Base-by-base conservation (phyloP, 1,140 invertebrate genomes). In the Pararge aegeria region DNA sequence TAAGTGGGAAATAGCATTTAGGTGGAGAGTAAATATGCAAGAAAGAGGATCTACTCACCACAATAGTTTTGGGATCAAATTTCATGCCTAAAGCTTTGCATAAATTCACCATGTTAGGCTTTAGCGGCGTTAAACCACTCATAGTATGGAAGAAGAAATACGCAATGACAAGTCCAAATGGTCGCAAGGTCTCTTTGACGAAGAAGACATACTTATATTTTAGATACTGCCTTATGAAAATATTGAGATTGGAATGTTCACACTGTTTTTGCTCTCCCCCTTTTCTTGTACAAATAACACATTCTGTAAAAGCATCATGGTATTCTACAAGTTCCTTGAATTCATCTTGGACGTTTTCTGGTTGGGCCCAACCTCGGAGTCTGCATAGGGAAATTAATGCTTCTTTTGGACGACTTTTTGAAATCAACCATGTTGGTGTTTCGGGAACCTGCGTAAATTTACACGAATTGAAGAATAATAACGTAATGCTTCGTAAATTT, bases 361-460 rank as follows among this genome's bases (percentile, higher is more conserved):
- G 87, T 6, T 85, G 38, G 0, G 73, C 74, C 92, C 92, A 93
- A 0, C 92, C 92, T 55, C 92, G 75, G 0, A 92, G 80, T 67
- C 90, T 90, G 34, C 90, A 89, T 2, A 93, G 70, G 0, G 91
- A 87, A 18, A 73, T 70, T 15, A 90, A 55, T 0, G 92, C 91
- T 10, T 92, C 91, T 65, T 90, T 87, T 59, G 80, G 81, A 3
- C 90, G 80, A 10, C 92, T 91, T 63, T 92, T 91, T 5, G 91
- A 90, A 55, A 93, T 64, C 19, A 93, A 75, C 93, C 94, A 95
- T 18, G 94, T 87, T 3, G 94, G 94, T 10, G 93, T 93, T 83
- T 95, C 94, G 0, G 94, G 94, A 4, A 94, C 85, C 92, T 92
- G 66, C n/a, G n/a, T n/a, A n/a, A n/a, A n/a, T n/a, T n/a, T n/a